Evolutionary conservation across 1,140 invertebrate species (phyloP).

Genomic region (Ips nitidus): DNA sequence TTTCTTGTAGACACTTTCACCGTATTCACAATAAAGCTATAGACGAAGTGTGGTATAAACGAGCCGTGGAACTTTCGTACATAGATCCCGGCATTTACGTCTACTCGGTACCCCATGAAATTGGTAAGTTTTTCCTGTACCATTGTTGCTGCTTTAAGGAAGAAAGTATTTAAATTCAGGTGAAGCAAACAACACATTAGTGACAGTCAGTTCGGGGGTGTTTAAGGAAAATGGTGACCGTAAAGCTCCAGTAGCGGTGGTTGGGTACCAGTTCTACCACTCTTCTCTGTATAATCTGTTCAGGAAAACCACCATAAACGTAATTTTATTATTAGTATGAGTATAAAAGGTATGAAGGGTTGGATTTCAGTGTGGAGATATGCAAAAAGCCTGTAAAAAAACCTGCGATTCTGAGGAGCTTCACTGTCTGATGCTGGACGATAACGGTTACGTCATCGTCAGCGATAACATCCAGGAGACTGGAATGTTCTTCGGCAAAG

Average conservation of each 20-base stretch:
- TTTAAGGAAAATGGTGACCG: constrained; percentile 67
- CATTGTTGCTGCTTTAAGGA: background rate
- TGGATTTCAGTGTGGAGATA: constrained; percentile 57
- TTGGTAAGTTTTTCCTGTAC: constrained; percentile 47
- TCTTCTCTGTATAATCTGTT: constrained; percentile 73
- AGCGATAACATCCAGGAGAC: constrained; percentile 72
- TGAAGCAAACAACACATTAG: constrained; percentile 66
- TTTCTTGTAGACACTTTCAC: constrained; percentile 67
- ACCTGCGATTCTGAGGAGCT: constrained; percentile 72
- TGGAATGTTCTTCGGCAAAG: constrained; percentile 85
- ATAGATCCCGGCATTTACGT: constrained; percentile 81
- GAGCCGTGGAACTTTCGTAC: constrained; percentile 88
- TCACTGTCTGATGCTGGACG: constrained; percentile 86
- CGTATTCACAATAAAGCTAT: constrained; percentile 77
- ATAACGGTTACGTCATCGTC: constrained; percentile 85
- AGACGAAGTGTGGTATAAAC: constrained; percentile 90
- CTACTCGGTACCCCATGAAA: constrained; percentile 81
- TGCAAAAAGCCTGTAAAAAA: constrained; percentile 55
- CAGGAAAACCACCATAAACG: constrained; percentile 73
- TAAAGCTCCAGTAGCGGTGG: constrained; percentile 83
- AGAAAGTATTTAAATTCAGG: constrained; percentile 49
- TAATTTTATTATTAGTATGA: constrained; percentile 40
- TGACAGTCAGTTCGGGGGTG: constrained; percentile 87
- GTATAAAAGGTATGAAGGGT: background rate
- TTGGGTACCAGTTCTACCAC: constrained; percentile 88